phyloP scores from a whole-genome alignment of 1,140 invertebrate species.

The Acyrthosiphon pisum region DNA sequence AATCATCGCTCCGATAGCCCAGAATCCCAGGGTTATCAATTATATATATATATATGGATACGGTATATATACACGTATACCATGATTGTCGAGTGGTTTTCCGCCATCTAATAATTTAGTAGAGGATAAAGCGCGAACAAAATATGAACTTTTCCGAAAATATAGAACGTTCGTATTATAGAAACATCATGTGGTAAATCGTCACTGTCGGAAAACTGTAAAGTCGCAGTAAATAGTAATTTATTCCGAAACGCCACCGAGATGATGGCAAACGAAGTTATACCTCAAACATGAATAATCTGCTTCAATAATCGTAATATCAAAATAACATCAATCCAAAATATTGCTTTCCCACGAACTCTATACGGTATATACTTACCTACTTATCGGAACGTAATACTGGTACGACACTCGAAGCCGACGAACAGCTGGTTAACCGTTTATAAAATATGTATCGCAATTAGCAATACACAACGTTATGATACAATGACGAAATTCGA shows the following conservation, averaged over 20 bases:
- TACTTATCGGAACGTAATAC: neutral
- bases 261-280: neutral
- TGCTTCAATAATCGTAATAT: neutral
- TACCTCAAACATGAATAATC: neutral
- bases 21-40: neutral
- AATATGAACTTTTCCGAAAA: neutral
- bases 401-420: neutral
- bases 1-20: neutral
- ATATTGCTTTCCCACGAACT: neutral
- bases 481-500: neutral
- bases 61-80: too few relatives aligned
- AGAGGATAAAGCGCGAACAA: neutral
- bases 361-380: too few relatives aligned
- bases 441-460: neutral
- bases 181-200: neutral
- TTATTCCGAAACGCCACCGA: neutral
- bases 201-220: neutral
- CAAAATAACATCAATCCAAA: neutral
- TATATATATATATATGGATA: neutral
- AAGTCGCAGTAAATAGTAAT: neutral
- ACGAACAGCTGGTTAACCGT: neutral
- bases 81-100: neutral
- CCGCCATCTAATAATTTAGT: neutral
- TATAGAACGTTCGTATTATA: neutral
- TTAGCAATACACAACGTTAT: neutral